These are phyloP conservation scores for Egretta garzetta DNA, from an alignment of 2,113 vertebrate genomes.

Conservation along the genomic window DNA sequence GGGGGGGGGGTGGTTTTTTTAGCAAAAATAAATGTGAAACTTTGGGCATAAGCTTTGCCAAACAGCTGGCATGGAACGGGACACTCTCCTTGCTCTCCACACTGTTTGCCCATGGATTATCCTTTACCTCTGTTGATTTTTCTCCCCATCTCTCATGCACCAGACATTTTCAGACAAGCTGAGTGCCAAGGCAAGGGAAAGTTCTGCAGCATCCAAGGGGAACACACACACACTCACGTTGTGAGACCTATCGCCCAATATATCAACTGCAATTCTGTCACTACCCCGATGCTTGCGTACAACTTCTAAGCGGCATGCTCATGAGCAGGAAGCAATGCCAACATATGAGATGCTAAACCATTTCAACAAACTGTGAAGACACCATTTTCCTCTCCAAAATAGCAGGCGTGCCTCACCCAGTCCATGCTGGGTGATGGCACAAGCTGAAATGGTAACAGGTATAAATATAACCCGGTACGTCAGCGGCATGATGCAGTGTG, in stretches of 20 bases:
- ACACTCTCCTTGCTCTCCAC: not conserved
- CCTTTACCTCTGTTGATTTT: not conserved
- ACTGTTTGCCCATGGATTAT: not conserved
- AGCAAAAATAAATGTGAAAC: not conserved
- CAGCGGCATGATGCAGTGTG: not conserved
- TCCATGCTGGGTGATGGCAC: not conserved
- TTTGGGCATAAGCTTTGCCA: not conserved
- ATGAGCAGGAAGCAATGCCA: not conserved
- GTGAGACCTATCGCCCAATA: not conserved
- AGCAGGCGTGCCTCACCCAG: not conserved
- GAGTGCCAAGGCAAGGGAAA: not conserved
- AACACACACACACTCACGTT: not conserved
- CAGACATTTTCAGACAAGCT: not conserved
- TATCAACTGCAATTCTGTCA: not conserved
- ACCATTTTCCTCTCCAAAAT: not conserved
- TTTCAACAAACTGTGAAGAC: not conserved
- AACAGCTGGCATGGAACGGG: not conserved
- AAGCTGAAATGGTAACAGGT: not conserved
- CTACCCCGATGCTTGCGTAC: not conserved
- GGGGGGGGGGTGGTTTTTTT: too few relatives aligned
- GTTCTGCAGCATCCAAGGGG: not conserved
- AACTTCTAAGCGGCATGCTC: not conserved
- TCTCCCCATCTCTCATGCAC: rapidly evolving
- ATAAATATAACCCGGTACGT: not conserved
- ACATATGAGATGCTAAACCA: not conserved